Evolutionary conservation across 2,113 vertebrate species (phyloP).

Genomic region (Cyprinodon variegatus): DNA sequence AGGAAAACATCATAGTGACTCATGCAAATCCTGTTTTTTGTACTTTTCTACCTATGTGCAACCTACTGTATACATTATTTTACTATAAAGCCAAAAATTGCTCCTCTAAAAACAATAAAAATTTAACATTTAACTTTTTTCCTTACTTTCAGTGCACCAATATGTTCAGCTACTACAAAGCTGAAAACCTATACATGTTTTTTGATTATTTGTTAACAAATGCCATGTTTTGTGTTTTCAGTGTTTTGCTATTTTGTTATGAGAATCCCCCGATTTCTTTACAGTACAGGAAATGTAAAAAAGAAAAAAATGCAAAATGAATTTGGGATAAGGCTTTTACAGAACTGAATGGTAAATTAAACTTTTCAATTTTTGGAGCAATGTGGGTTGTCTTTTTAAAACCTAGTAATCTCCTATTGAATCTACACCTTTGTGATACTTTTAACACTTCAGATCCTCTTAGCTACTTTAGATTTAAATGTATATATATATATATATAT

Average conservation of each 20-base stretch:
- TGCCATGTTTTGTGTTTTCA: too few relatives aligned
- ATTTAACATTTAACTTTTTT: too few relatives aligned
- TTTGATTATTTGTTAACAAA: neutral
- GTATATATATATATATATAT: neutral
- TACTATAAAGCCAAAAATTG: too few relatives aligned
- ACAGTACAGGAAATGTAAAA: too few relatives aligned
- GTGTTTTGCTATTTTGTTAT: too few relatives aligned
- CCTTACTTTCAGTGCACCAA: neutral
- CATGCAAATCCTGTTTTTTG: neutral
- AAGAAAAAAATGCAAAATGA: too few relatives aligned
- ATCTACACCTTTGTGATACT: neutral
- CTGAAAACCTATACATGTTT: neutral
- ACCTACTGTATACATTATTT: neutral
- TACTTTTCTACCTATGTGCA: neutral
- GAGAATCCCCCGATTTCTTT: too few relatives aligned
- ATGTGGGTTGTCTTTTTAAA: too few relatives aligned
- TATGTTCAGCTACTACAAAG: neutral
- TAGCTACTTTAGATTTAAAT: too few relatives aligned
- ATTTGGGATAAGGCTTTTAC: slow-evolving; percentile 35
- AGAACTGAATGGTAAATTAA: slow-evolving; percentile 1
- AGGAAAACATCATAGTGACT: neutral
- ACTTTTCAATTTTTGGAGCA: too few relatives aligned
- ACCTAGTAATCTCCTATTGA: neutral
- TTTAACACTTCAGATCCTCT: neutral
- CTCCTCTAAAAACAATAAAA: too few relatives aligned